These are phyloP conservation scores for Chlorops oryzae DNA, from an alignment of 1,140 invertebrate genomes.

Conservation along the genomic window DNA sequence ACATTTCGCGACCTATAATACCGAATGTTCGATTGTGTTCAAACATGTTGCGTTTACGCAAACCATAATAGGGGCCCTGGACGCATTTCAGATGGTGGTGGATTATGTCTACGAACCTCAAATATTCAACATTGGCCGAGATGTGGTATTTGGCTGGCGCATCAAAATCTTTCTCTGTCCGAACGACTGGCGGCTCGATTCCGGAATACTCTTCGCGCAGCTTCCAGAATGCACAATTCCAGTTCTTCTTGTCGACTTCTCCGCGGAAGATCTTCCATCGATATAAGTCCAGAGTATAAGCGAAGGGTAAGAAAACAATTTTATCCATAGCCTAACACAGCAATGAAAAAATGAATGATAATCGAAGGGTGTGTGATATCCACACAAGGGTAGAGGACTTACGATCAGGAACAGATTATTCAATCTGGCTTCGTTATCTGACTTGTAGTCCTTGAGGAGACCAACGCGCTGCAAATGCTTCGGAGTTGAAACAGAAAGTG, in stretches of 20 bases:
- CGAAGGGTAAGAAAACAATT: slow-evolving; percentile 82
- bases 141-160: slow-evolving; percentile 80
- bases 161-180: slow-evolving; percentile 77
- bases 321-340: slow-evolving; percentile 64
- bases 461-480: slow-evolving; percentile 74
- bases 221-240: slow-evolving; percentile 74
- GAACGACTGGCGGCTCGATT: slow-evolving; percentile 66
- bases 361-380: too few species aligned
- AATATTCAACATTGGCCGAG: slow-evolving; percentile 73
- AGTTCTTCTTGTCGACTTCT: slow-evolving; percentile 59
- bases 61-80: too few species aligned
- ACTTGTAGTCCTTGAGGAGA: slow-evolving; percentile 57
- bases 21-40: too few species aligned
- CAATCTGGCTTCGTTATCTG: slow-evolving; percentile 64
- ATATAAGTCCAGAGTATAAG: slow-evolving; percentile 79
- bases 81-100: too few species aligned
- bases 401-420: slow-evolving; percentile 68
- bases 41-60: too few species aligned
- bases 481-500: slow-evolving; percentile 72
- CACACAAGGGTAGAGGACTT: too few species aligned
- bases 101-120: slow-evolving; percentile 61
- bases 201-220: slow-evolving; percentile 70
- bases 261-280: slow-evolving; percentile 81
- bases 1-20: too few species aligned
- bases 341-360: neutral